A percentile compares a stretch with the other conserved stretches of the same genome.
Evolutionary conservation across 2,888 invertebrate genomes (phyloP).

Genomic region (Synergus gifuensis): DNA sequence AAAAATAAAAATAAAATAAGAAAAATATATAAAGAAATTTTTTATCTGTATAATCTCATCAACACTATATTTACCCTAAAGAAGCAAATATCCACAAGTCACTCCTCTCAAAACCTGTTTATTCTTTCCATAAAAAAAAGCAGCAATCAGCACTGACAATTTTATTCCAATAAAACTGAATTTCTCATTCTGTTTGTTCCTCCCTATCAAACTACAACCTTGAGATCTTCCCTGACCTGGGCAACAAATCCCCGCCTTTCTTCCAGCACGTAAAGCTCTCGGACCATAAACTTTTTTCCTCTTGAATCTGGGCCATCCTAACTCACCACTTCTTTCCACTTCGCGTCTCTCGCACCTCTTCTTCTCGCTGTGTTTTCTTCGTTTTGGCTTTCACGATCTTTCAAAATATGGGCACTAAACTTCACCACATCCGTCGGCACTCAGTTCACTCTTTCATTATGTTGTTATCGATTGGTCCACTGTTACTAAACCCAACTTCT

Average conservation of each 20-base stretch:
- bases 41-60: too few species aligned
- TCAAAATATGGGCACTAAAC: constrained; percentile 18
- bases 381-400: constrained; percentile 35
- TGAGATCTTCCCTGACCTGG: constrained; percentile 12
- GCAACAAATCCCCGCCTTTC: background rate
- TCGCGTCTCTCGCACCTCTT: constrained; percentile 41
- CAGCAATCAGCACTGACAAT: too few species aligned
- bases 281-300: constrained; percentile 25
- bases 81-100: too few species aligned
- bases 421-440: background rate
- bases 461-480: background rate
- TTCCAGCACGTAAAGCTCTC: background rate
- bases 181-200: background rate
- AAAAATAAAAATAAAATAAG: too few species aligned
- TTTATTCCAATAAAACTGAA: background rate
- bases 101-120: too few species aligned
- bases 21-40: too few species aligned
- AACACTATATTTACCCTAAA: too few species aligned
- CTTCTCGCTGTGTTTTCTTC: constrained; percentile 44
- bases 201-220: background rate
- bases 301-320: background rate
- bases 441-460: constrained; percentile 10
- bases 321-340: constrained; percentile 10
- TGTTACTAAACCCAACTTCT: background rate
- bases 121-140: too few species aligned